A percentile compares a stretch with the other conserved stretches of the same genome.
phyloP scores from a whole-genome alignment of 2,113 vertebrate genomes.

The Rousettus leschenaultii region DNA sequence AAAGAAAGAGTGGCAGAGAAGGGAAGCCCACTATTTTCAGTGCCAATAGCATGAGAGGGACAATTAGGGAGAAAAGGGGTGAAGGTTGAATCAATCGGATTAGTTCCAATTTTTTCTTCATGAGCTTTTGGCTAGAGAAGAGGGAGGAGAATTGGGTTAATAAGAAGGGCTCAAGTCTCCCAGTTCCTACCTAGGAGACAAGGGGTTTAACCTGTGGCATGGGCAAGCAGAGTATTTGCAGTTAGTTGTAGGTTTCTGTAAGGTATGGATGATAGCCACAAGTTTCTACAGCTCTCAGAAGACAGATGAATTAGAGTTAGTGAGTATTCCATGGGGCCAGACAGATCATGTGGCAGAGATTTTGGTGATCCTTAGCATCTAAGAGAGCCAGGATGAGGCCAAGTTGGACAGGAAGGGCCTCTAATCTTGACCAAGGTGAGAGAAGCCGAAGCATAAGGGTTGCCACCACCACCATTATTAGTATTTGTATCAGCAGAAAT shows the following conservation, averaged over 20 bases:
- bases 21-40: neutral
- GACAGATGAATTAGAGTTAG: neutral
- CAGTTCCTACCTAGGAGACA: neutral
- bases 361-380: neutral
- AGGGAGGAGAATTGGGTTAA: neutral
- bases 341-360: neutral
- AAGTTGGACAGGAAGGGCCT: neutral
- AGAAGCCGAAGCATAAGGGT: neutral
- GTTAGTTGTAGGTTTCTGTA: neutral
- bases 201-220: neutral
- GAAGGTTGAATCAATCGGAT: neutral
- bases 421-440: neutral
- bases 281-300: neutral
- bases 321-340: neutral
- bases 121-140: neutral
- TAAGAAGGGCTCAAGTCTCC: rapidly evolving
- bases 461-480: neutral
- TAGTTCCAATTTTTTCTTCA: neutral
- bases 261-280: neutral
- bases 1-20: neutral
- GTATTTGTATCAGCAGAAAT: neutral
- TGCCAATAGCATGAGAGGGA: neutral
- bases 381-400: too few species aligned
- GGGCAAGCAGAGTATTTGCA: neutral
- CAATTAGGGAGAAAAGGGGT: neutral